phyloP scores from a whole-genome alignment of 2,113 vertebrate species.

The Ancistrus triradiatus region DNA sequence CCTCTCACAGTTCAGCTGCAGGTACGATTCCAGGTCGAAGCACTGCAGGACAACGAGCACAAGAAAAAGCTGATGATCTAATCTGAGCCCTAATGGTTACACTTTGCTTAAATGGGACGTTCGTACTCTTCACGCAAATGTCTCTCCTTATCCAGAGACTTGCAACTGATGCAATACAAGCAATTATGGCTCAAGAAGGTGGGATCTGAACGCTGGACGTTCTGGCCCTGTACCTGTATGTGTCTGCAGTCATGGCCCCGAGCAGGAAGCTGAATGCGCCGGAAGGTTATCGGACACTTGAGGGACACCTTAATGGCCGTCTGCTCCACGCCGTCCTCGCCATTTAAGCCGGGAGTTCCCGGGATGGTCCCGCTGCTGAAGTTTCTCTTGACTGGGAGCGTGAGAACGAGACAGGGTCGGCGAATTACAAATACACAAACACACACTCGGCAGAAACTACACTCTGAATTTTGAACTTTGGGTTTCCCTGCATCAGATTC shows the following conservation, averaged over 20 bases:
- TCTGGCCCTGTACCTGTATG: constrained; percentile 78
- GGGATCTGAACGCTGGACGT: too few species aligned
- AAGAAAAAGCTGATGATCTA: too few species aligned
- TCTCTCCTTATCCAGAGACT: too few species aligned
- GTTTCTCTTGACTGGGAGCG: constrained; percentile 81
- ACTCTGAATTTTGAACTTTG: too few species aligned
- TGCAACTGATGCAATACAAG: too few species aligned
- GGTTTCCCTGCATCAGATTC: too few species aligned
- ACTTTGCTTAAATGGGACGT: too few species aligned
- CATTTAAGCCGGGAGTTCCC: constrained; percentile 85
- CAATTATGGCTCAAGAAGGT: too few species aligned
- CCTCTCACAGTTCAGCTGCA: constrained; percentile 76
- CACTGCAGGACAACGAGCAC: constrained; percentile 75
- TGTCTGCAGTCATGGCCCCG: constrained; percentile 91
- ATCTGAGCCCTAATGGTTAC: too few species aligned
- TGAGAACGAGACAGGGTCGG: constrained; percentile 14
- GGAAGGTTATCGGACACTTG: constrained; percentile 95
- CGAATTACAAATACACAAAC: too few species aligned
- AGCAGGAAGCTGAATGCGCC: constrained; percentile 91
- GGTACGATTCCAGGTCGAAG: constrained; percentile 85
- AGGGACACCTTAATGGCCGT: constrained; percentile 95
- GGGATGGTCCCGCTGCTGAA: constrained; percentile 92
- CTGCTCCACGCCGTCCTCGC: constrained; percentile 92
- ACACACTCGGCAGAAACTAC: too few species aligned
- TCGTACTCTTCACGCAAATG: too few species aligned